phyloP scores from a whole-genome alignment of 2,888 invertebrate species.

The Molorchus minor region DNA sequence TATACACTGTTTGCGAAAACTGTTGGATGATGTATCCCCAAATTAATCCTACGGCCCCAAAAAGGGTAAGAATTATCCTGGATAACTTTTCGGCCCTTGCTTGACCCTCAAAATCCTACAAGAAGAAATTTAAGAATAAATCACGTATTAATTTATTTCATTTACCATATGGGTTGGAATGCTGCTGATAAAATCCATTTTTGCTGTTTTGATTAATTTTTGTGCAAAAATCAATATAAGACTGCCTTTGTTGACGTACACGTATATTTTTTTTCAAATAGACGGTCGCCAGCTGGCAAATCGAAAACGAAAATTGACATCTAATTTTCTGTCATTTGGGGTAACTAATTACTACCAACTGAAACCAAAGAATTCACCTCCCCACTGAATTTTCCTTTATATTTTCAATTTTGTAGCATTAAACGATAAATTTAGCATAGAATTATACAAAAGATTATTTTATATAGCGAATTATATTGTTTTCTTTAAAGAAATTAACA shows the following conservation, averaged over 20 bases:
- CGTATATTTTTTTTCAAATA: too few species aligned
- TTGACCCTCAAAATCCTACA: constrained; percentile 90
- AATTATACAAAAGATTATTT: too few species aligned
- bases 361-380: too few species aligned
- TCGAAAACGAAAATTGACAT: too few species aligned
- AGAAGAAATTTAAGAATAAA: constrained; percentile 42
- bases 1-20: constrained; percentile 94
- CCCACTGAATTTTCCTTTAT: too few species aligned
- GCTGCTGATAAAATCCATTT: constrained; percentile 58
- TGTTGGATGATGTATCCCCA: constrained; percentile 96
- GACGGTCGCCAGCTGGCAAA: too few species aligned
- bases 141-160: constrained; percentile 11
- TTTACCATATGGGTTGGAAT: constrained; percentile 63
- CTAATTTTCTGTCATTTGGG: too few species aligned
- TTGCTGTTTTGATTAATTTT: constrained; percentile 15
- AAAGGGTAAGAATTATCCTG: constrained; percentile 87
- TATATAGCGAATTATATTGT: too few species aligned
- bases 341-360: too few species aligned
- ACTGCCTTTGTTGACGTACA: constrained; percentile 17
- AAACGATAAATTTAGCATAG: too few species aligned
- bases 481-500: too few species aligned
- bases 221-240: constrained; percentile 12
- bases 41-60: constrained; percentile 88
- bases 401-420: too few species aligned
- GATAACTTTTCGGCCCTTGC: constrained; percentile 89